Evolutionary conservation across 2,113 vertebrate genomes (phyloP), one percentile per base, ranked within the genome.

Genomic region (Columba janthina): DNA sequence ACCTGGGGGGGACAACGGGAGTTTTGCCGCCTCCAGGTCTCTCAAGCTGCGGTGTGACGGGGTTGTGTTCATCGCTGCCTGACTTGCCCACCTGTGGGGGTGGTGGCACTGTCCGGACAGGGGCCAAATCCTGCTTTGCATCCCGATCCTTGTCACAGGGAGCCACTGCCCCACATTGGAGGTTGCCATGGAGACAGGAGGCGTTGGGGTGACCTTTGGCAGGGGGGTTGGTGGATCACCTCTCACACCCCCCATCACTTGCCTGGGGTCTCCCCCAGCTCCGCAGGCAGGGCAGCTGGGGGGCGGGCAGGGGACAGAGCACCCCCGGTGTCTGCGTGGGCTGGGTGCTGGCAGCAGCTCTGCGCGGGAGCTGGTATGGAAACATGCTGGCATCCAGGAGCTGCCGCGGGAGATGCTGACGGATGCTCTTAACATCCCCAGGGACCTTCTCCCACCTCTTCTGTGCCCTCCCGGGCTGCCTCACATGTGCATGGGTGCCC

Each of bases 11-110:
- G 1, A 29, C 7, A 46, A 2, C 1, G 25, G 44, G 64, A 65
- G 60, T 18, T 74, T 82, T 70, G 71, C 34, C 7, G 42, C 34
- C 29, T 77, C 50, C 4, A 2, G 2, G 5, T 75, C 69, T 26
- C 24, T 40, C 3, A 2, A 64, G 21, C 8, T 0, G 0, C 24
- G 15, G 21, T 51, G 15, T 1, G 5, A 12, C 1, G 0, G 26
- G 21, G 14, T 61, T 72, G 12, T 51, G 15, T 50, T 51, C 22
- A 18, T 74, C 1, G 2, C 28, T 56, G 69, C 46, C 34, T 44
- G 13, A 13, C 34, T 86, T 57, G 15, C 25, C 21, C 26, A 80
- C 0, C n/a, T 58, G 24, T 3, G 7, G 28, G 61, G 46, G 25
- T 13, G 15, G 11, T 29, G 22, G n/a, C 25, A 24, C 10, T 18